phyloP scores from a whole-genome alignment of 2,888 invertebrate genomes.

The Microplitis manilae region DNA sequence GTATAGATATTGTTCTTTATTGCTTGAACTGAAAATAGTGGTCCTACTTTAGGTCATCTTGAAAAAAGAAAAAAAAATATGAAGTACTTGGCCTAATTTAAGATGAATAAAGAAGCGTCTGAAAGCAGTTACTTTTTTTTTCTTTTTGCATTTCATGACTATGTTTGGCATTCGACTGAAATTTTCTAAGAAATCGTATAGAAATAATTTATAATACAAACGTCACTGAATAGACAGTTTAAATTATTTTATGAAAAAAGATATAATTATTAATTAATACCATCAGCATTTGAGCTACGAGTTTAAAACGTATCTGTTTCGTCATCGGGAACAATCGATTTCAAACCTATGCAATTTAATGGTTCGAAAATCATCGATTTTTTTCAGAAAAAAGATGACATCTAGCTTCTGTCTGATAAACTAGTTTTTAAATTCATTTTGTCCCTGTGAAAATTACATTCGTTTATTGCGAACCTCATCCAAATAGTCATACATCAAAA shows the following conservation, averaged over 20 bases:
- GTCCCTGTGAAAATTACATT: too few species aligned
- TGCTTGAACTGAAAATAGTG: constrained; percentile 24
- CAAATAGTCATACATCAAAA: too few species aligned
- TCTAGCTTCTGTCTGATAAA: too few species aligned
- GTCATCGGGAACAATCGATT: too few species aligned
- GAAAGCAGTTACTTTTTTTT: constrained; percentile 24
- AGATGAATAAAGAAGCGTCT: constrained; percentile 55
- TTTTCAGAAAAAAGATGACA: too few species aligned
- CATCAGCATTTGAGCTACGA: too few species aligned
- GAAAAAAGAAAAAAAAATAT: constrained; percentile 61
- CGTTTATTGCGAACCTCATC: too few species aligned
- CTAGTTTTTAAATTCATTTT: too few species aligned
- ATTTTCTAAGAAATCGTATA: background rate
- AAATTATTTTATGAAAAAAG: background rate
- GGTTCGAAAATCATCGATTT: too few species aligned
- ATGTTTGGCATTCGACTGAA: background rate
- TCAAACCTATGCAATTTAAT: too few species aligned
- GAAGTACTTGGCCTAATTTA: constrained; percentile 63
- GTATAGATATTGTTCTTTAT: constrained; percentile 10
- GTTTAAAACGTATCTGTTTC: too few species aligned
- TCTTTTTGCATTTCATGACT: background rate
- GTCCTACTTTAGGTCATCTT: constrained; percentile 35
- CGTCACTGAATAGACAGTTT: background rate
- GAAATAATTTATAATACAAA: background rate
- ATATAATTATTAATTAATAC: background rate